Evolutionary conservation across 2,888 invertebrate species (phyloP), one percentile per base, ranked within the genome.

Genomic region (Meghimatium bilineatum): DNA sequence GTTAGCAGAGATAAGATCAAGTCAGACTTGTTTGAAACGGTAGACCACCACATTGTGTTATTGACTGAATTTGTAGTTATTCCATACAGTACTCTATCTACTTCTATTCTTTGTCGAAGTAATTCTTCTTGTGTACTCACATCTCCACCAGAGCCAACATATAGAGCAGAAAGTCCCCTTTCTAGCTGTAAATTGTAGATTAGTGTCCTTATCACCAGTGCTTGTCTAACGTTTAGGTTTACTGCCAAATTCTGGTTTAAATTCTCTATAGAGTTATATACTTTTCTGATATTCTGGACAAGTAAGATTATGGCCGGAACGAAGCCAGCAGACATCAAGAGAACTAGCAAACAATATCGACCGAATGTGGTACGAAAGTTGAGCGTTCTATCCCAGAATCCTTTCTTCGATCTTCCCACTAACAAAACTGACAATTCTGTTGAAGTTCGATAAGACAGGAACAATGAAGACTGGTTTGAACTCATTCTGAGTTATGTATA

Each of bases 401-500:
- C 49, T 49, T 60, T 71, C 71, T 71, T 36, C 17, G n/a, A 14
- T 32, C 56, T 38, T 29, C 71, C 71, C 2, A 56, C 3, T 56
- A 80, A 36, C 6, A 72, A 29, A 20, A 52, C 10, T 2, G 80
- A 71, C 20, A 52, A 23, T 34, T 29, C 5, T 3, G 34, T n/a
- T 29, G 52, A 82, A 23, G 34, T 49, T 75, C 5, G 34, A 36
- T 6, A 77, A 56, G 82, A 83, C 34, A 32, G 49, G 49, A 76
- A 77, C 77, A 66, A 36, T 38, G 77, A 82, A 82, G 74, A 83
- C 10, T 71, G 78, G 60, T 56, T 77, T 2, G 79, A 77, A 56
- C n/a, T 56, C 76, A 76, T 76, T 60, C 8, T 34, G 12, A 63
- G n/a, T 29, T 63, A 1, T 63, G 26, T 14, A 8, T 12, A 63